Percentiles rank a stretch among this genome's conserved stretches.
Conservation (phyloP, 2,888 invertebrate species). For the Globia sparganii region DNA sequence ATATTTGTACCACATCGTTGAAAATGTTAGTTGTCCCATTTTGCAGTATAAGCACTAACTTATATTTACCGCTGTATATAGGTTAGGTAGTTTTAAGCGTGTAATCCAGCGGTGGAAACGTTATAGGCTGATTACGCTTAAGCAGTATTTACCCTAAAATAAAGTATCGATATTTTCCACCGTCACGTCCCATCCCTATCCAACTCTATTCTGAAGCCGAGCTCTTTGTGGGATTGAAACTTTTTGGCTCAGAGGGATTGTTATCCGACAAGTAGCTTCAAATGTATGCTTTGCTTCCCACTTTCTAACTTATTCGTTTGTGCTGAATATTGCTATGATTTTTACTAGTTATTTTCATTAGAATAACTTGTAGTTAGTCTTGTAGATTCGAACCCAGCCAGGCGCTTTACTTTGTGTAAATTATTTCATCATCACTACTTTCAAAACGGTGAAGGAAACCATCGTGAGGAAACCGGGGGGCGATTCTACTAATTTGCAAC, state of each 20-base stretch:
- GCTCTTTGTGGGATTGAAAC: conserved; percentile 90
- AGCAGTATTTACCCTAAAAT: not conserved
- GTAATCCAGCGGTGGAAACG: not conserved
- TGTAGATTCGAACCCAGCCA: no score
- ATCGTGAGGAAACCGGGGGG: no score
- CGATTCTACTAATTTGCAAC: no score
- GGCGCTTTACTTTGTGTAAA: not conserved
- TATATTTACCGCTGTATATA: not conserved
- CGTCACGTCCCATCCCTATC: conserved; percentile 67
- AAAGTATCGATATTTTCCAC: conserved; percentile 23
- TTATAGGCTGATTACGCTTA: not conserved
- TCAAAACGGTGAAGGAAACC: not conserved
- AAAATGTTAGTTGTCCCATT: not conserved
- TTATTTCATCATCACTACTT: not conserved
- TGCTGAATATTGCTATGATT: conserved; percentile 22
- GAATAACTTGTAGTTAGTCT: not conserved
- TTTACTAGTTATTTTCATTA: conserved; percentile 5
- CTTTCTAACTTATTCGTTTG: conserved; percentile 29
- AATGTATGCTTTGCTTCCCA: conserved; percentile 75
- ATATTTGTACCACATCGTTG: not conserved
- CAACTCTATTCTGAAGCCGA: conserved; percentile 73
- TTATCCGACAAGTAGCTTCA: conserved; percentile 84
- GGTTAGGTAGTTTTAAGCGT: no score
- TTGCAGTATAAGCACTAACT: no score
- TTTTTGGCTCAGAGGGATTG: conserved; percentile 88